Conservation (phyloP, 2,888 invertebrate species). For the Alloplasta piceator region DNA sequence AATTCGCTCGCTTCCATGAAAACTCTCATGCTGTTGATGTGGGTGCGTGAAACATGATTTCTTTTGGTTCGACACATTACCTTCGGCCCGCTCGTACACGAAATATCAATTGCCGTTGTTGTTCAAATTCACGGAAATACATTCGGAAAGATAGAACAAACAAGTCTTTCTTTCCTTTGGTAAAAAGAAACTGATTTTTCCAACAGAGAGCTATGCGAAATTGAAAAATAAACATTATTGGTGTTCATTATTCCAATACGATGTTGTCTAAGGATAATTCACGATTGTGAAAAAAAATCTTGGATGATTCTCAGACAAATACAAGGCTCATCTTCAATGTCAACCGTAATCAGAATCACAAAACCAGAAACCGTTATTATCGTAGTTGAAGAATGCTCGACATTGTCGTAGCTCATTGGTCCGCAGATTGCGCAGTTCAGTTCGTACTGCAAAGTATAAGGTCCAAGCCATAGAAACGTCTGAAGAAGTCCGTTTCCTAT, state of each 20-base stretch:
- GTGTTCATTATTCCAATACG: no score
- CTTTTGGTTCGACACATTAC: constrained; percentile 13
- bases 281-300: no score
- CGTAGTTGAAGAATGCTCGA: constrained; percentile 26
- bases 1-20: constrained; percentile 22
- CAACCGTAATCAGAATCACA: constrained; percentile 35
- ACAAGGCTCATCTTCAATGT: not conserved
- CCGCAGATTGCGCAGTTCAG: constrained; percentile 41
- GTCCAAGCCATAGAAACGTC: constrained; percentile 3
- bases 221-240: no score
- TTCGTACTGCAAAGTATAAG: constrained; percentile 25
- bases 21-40: not conserved
- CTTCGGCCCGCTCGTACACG: constrained; percentile 11
- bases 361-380: constrained; percentile 42
- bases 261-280: no score
- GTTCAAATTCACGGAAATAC: not conserved
- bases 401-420: constrained; percentile 53
- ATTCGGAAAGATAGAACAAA: not conserved
- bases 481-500: constrained; percentile 23
- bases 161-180: not conserved
- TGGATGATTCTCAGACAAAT: no score
- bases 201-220: no score
- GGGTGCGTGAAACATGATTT: constrained; percentile 19
- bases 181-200: no score
- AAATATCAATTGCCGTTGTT: constrained; percentile 29